Conservation (phyloP, 2,888 invertebrate genomes). For the Pheosia tremula region DNA sequence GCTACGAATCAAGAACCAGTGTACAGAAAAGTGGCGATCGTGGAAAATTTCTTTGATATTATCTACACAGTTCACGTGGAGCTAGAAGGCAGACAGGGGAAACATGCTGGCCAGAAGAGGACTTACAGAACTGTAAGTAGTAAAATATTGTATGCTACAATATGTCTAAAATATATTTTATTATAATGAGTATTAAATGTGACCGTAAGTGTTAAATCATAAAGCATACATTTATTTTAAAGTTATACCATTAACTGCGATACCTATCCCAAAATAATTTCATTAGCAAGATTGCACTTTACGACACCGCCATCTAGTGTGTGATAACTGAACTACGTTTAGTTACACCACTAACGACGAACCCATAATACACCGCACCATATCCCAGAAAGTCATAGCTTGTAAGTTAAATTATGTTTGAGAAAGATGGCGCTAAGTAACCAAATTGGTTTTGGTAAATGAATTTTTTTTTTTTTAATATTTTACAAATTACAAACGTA, state of each 20-base stretch:
- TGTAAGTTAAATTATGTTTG: not conserved
- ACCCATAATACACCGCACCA: too few species aligned
- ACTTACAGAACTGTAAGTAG: conserved; percentile 96
- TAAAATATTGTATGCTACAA: not conserved
- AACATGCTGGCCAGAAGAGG: conserved; percentile 98
- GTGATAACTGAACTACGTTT: not conserved
- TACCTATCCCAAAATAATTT: too few species aligned
- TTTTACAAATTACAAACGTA: too few species aligned
- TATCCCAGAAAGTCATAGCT: too few species aligned
- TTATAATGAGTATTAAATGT: too few species aligned
- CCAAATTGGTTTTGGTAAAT: too few species aligned
- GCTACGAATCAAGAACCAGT: conserved; percentile 88
- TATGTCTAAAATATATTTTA: too few species aligned
- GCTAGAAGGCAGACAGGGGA: conserved; percentile 95
- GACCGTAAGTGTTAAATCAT: too few species aligned
- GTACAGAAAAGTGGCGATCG: conserved; percentile 96
- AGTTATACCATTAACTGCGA: too few species aligned
- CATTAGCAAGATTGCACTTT: not conserved
- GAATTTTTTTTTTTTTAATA: too few species aligned
- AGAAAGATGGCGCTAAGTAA: not conserved
- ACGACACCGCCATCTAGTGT: not conserved
- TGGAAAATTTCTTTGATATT: conserved; percentile 99
- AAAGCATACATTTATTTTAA: too few species aligned
- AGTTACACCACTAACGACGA: not conserved
- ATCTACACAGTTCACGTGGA: conserved; percentile 98